phyloP scores from a whole-genome alignment of 53 echinoderm and acorn worm genomes.

The Mesocentrotus franciscanus region DNA sequence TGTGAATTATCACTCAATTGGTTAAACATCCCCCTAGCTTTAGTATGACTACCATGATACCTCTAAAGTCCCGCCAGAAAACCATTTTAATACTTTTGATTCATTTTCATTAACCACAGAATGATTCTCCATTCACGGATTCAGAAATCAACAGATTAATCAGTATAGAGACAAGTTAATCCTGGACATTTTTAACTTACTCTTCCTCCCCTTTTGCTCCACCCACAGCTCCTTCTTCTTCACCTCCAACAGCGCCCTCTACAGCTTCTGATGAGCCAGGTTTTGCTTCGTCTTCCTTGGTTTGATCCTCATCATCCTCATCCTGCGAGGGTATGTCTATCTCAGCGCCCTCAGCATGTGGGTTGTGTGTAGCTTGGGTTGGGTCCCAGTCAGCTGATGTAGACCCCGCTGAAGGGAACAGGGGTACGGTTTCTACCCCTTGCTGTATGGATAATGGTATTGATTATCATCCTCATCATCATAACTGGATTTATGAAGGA shows the following conservation, averaged over 20 bases:
- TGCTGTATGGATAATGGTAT: conserved; percentile 73
- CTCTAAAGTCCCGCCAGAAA: too few relatives aligned
- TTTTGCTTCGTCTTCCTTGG: conserved; percentile 30
- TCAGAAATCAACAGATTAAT: too few relatives aligned
- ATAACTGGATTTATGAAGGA: too few relatives aligned
- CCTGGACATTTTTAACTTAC: conserved; percentile 56
- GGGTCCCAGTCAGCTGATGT: conserved; percentile 42
- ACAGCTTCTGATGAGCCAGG: background rate
- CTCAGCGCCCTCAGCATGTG: conserved; percentile 36
- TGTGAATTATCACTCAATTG: too few relatives aligned
- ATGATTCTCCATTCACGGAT: too few relatives aligned
- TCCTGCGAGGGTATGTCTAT: conserved; percentile 49
- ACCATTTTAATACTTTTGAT: too few relatives aligned
- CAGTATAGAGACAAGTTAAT: background rate
- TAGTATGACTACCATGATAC: too few relatives aligned
- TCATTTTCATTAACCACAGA: too few relatives aligned
- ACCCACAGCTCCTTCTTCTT: conserved; percentile 22
- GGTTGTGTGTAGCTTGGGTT: background rate
- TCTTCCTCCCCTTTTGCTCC: conserved; percentile 68
- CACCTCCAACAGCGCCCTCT: conserved; percentile 52
- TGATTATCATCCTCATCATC: background rate
- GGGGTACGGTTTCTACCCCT: conserved; percentile 77
- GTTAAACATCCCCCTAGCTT: too few relatives aligned
- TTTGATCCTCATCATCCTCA: conserved; percentile 42
- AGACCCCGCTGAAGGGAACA: conserved; percentile 72